Evolutionary conservation across 2,888 invertebrate genomes (phyloP).

Genomic region (Trissonchulus sp.): DNA sequence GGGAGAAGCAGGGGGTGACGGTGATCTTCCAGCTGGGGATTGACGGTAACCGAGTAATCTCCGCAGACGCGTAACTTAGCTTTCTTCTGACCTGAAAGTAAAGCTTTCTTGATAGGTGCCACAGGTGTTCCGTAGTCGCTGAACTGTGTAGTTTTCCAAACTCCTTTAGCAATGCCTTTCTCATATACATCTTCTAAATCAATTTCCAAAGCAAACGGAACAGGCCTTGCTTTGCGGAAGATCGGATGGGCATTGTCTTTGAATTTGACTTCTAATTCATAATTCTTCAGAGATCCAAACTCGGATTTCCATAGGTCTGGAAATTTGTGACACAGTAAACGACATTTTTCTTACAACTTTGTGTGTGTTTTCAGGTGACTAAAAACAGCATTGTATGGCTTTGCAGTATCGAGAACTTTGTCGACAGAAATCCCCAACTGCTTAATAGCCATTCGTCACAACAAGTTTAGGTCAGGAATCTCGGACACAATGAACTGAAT

Average conservation of each 20-base stretch:
- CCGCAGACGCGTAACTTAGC: constrained; percentile 13
- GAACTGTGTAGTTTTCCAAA: constrained; percentile 25
- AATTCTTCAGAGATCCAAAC: constrained; percentile 30
- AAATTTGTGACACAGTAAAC: constrained; percentile 29
- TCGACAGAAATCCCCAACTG: constrained; percentile 1
- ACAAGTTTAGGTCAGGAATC: constrained; percentile 15
- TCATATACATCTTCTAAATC: constrained; percentile 28
- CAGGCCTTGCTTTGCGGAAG: constrained; percentile 29
- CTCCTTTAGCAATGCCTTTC: constrained; percentile 30
- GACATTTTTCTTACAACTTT: constrained; percentile 15
- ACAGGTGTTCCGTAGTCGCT: constrained; percentile 16
- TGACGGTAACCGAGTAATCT: constrained; percentile 18
- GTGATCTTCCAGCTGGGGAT: constrained; percentile 11
- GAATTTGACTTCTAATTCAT: constrained; percentile 30
- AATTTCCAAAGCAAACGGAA: constrained; percentile 28
- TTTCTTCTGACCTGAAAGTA: neutral
- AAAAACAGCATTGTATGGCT: constrained; percentile 22
- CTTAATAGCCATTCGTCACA: neutral
- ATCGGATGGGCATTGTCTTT: constrained; percentile 28
- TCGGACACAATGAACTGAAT: constrained; percentile 18
- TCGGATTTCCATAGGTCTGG: constrained; percentile 32
- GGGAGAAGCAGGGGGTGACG: constrained; percentile 4
- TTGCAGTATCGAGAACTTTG: neutral
- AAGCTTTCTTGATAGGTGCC: neutral
- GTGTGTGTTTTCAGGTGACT: constrained; percentile 20